Evolutionary conservation across 2,888 invertebrate species (phyloP).

Genomic region (Mythimna vitellina): DNA sequence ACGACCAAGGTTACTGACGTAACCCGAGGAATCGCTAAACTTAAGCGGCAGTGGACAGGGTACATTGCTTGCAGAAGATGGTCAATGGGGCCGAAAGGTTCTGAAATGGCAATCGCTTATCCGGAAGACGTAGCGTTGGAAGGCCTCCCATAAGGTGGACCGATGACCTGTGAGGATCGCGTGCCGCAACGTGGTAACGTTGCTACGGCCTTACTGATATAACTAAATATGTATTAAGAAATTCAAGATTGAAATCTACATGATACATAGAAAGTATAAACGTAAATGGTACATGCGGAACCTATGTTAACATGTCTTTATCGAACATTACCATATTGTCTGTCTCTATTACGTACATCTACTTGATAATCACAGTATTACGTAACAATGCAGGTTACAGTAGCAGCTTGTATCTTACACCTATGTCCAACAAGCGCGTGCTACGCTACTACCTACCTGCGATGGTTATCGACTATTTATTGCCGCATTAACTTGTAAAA

Average conservation of each 20-base stretch:
- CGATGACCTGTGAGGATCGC: no score
- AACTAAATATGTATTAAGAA: slow-evolving; percentile 4
- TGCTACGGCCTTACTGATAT: no score
- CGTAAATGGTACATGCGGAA: slow-evolving; percentile 34
- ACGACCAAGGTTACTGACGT: no score
- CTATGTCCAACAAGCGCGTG: slow-evolving; percentile 74
- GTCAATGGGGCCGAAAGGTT: no score
- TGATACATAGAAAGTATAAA: slow-evolving; percentile 10
- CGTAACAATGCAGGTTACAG: slow-evolving; percentile 23
- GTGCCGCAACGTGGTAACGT: no score
- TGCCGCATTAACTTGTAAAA: slow-evolving; percentile 85
- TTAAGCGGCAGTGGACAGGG: no score
- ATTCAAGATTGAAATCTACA: slow-evolving; percentile 4
- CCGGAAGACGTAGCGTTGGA: no score
- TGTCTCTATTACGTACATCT: slow-evolving; percentile 40
- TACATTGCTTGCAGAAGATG: no score
- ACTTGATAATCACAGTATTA: slow-evolving; percentile 44
- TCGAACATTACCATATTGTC: slow-evolving; percentile 39
- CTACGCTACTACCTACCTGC: slow-evolving; percentile 73
- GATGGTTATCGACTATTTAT: slow-evolving; percentile 87
- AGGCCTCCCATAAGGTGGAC: no score
- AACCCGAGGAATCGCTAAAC: no score
- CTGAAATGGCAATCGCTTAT: no score
- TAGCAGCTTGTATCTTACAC: slow-evolving; percentile 65
- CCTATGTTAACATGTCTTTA: slow-evolving; percentile 37